Percentiles rank a stretch among this genome's conserved stretches.
These are phyloP conservation scores for Anastrepha ludens DNA, from an alignment of 1,140 invertebrate genomes.

Conservation along the genomic window DNA sequence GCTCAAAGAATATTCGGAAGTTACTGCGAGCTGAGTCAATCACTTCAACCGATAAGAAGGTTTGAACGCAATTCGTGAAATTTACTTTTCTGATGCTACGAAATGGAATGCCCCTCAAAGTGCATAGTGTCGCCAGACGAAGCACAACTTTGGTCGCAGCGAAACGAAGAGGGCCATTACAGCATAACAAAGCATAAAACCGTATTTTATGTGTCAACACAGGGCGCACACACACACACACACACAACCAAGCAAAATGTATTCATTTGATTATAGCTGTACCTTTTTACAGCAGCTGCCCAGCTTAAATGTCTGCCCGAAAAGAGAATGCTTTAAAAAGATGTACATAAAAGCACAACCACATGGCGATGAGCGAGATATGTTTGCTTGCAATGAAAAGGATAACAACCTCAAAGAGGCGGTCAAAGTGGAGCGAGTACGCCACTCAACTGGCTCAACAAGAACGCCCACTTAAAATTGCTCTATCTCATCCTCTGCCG, in stretches of 20 bases:
- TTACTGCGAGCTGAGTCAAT: too few species aligned
- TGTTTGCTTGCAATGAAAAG: constrained; percentile 4
- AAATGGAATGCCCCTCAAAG: background rate
- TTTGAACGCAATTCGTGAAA: background rate
- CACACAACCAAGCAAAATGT: background rate
- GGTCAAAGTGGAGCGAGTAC: background rate
- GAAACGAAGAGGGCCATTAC: constrained; percentile 16
- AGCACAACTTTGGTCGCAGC: background rate
- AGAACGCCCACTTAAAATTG: too few species aligned
- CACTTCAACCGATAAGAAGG: too few species aligned
- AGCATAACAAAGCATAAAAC: constrained; percentile 31
- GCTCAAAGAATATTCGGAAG: too few species aligned
- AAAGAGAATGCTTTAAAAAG: background rate
- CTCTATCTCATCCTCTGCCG: background rate
- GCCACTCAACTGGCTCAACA: background rate
- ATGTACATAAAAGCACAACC: background rate
- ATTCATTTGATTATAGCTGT: background rate
- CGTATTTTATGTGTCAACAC: constrained; percentile 36
- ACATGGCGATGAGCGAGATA: background rate
- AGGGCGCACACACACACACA: background rate
- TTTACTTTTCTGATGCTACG: background rate
- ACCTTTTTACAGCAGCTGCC: background rate
- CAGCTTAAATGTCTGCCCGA: background rate
- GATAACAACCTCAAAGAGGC: background rate
- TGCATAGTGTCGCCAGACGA: background rate